A percentile compares a stretch with the other conserved stretches of the same genome.
Conservation (phyloP, 2,888 invertebrate species). For the Caradrina kadenii region DNA sequence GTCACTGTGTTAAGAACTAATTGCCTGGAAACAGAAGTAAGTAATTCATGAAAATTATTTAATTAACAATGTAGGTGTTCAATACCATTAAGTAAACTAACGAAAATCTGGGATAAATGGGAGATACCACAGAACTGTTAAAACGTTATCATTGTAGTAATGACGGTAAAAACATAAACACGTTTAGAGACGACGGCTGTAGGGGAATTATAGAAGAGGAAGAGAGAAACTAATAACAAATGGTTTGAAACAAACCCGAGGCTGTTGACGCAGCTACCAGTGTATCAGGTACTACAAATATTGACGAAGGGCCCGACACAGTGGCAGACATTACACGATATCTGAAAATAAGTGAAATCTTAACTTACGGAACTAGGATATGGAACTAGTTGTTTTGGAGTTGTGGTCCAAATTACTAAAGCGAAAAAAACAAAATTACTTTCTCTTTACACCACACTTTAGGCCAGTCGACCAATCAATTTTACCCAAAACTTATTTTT, state of each 20-base stretch:
- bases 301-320: too few species aligned
- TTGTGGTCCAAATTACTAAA: too few species aligned
- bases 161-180: too few species aligned
- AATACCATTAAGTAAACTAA: neutral
- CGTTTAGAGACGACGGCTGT: too few species aligned
- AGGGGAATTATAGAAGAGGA: neutral
- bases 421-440: constrained; percentile 19
- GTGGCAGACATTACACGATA: too few species aligned
- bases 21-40: neutral
- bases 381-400: too few species aligned
- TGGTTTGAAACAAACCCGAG: neutral
- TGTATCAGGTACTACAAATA: neutral
- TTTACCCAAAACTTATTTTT: neutral
- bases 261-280: neutral
- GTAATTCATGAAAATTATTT: neutral
- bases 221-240: neutral
- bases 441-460: constrained; percentile 33
- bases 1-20: constrained; percentile 15
- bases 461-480: constrained; percentile 3
- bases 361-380: too few species aligned
- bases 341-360: too few species aligned
- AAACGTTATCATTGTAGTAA: neutral
- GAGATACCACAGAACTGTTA: neutral
- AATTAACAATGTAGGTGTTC: neutral
- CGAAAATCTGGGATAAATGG: neutral